Evolutionary conservation across 1,140 invertebrate genomes (phyloP), one percentile per base, ranked within the genome.

Genomic region (Cepaea nemoralis): DNA sequence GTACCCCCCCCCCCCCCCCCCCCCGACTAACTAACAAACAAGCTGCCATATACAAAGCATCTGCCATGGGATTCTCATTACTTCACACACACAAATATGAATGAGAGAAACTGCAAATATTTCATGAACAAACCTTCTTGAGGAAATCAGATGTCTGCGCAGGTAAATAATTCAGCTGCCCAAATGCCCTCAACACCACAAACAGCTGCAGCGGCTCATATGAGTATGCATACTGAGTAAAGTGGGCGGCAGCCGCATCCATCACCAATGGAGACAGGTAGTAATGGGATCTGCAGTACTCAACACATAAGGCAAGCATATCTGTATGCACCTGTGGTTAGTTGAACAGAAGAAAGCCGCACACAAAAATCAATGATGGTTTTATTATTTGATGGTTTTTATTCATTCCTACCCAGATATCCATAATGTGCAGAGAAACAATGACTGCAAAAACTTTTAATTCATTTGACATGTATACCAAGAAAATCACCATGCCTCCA

Each of bases 131-230:
- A 35, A 94, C 88, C 31, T 85, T 85, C 69, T 90, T 88, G 93
- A 94, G 95, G 92, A 95, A 95, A 48, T 93, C 85, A 0, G 80
- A 67, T 48, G 89, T 84, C 85, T 93, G 92, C n/a, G 86, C 71
- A 45, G 94, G 94, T 63, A 93, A 85, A 87, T 93, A 94, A 89
- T 94, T 92, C 39, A 96, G 90, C 78, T 92, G 90, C 35, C 95
- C 95, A 90, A 94, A 94, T 14, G 94, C 90, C 81, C 91, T 92
- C 59, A 95, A 91, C 39, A 95, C 91, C 0, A 93, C 92, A 76
- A 93, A 93, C 16, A 95, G 83, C 85, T 93, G 92, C 77, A 91
- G 90, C 0, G 93, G 86, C 77, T 93, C 90, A 50, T 95, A 89
- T 76, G 89, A 83, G 24, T 86, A 84, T n/a, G 89, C 91, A 84